phyloP scores from a whole-genome alignment of 2,888 invertebrate genomes.

The Aelia acuminata region DNA sequence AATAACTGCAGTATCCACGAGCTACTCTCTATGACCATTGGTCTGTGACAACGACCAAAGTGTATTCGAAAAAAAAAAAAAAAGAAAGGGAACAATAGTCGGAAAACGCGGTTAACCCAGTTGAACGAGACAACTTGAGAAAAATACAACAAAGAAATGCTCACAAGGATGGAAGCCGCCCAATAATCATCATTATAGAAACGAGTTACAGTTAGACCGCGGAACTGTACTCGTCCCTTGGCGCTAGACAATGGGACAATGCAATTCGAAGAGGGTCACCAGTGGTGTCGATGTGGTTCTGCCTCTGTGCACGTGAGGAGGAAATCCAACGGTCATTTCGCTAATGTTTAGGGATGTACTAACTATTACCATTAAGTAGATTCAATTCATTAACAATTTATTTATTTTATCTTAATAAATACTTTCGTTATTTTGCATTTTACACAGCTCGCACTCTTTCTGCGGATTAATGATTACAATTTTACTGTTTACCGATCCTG shows the following conservation, averaged over 20 bases:
- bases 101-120: conserved; percentile 24
- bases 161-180: conserved; percentile 32
- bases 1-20: background rate
- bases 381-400: too few relatives aligned
- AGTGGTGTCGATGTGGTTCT: background rate
- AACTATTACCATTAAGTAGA: too few relatives aligned
- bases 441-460: too few relatives aligned
- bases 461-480: too few relatives aligned
- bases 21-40: conserved; percentile 15
- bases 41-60: conserved; percentile 13
- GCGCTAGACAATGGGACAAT: conserved; percentile 23
- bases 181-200: conserved; percentile 11
- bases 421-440: too few relatives aligned
- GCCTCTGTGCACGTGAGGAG: background rate
- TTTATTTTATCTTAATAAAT: too few relatives aligned
- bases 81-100: conserved; percentile 4
- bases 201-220: conserved; percentile 1
- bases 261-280: background rate
- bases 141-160: conserved; percentile 8
- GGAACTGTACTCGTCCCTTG: background rate
- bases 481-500: too few relatives aligned
- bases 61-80: conserved; percentile 7
- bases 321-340: background rate
- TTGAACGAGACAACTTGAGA: background rate
- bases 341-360: too few relatives aligned